Evolutionary conservation across 2,797 vertebrate genomes (phyloP).

Genomic region (Micromesistius poutassou): DNA sequence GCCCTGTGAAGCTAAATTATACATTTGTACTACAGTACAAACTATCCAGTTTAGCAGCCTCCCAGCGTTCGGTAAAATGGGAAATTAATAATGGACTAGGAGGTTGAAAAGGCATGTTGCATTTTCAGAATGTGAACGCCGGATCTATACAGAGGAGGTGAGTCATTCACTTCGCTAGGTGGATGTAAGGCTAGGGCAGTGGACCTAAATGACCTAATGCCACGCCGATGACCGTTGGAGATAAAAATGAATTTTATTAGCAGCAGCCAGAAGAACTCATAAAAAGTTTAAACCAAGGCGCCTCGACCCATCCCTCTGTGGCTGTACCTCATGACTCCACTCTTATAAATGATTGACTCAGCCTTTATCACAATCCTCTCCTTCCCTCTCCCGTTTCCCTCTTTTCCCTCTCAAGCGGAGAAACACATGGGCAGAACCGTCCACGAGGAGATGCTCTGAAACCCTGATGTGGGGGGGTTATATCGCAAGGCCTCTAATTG

Average conservation of each 20-base stretch:
- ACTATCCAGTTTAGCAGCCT: background rate
- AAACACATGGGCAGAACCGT: constrained; percentile 22
- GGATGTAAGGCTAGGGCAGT: constrained; percentile 14
- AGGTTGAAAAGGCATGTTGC: background rate
- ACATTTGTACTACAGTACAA: constrained; percentile 20
- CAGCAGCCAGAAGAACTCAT: constrained; percentile 38
- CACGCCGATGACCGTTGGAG: constrained; percentile 57
- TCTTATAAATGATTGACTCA: constrained; percentile 74
- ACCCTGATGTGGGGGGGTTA: background rate
- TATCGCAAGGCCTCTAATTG: background rate
- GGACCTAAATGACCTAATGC: constrained; percentile 56
- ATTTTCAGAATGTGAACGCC: background rate
- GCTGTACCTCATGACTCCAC: constrained; percentile 52
- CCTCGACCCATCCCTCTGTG: constrained; percentile 51
- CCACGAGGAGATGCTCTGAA: constrained; percentile 45
- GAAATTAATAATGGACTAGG: background rate
- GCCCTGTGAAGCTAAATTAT: background rate
- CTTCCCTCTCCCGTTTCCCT: constrained; percentile 15
- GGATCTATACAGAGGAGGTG: constrained; percentile 1
- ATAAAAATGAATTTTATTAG: constrained; percentile 51
- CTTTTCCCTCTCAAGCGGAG: constrained; percentile 9
- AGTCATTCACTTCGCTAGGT: constrained; percentile 20
- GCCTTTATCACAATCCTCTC: constrained; percentile 58
- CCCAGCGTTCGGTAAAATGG: constrained; percentile 4
- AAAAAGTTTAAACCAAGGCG: constrained; percentile 56